Conservation (phyloP, 2,888 invertebrate genomes). For the Colletes collaris region DNA sequence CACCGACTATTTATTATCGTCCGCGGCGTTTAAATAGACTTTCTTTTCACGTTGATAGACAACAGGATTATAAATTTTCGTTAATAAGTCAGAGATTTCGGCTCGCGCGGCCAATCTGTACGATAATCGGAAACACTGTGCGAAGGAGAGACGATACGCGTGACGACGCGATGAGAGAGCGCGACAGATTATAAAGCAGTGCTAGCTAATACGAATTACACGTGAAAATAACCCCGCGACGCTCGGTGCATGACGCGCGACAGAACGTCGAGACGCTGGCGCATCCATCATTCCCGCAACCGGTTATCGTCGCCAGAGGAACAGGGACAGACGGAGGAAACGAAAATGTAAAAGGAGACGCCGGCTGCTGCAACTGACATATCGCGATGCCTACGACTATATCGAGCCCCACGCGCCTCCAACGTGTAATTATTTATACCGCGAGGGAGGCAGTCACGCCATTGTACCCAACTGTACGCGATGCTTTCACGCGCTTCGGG, state of each 20-base stretch:
- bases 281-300: conserved; percentile 78
- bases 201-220: conserved; percentile 56
- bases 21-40: too few species aligned
- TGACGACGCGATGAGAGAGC: conserved; percentile 5
- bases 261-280: conserved; percentile 75
- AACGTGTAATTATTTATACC: conserved; percentile 50
- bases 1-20: too few species aligned
- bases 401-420: conserved; percentile 46
- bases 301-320: conserved; percentile 61
- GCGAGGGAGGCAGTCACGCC: conserved; percentile 22
- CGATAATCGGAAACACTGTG: too few species aligned
- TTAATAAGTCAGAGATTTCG: too few species aligned
- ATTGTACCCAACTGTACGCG: conserved; percentile 17
- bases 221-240: conserved; percentile 78
- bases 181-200: conserved; percentile 43
- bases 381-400: conserved; percentile 41
- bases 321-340: conserved; percentile 45
- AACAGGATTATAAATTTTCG: too few species aligned
- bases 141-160: background rate
- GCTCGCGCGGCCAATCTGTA: too few species aligned
- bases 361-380: background rate
- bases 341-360: conserved; percentile 37
- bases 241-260: conserved; percentile 77
- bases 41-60: too few species aligned
- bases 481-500: background rate